A percentile compares a stretch with the other conserved stretches of the same genome.
phyloP scores from a whole-genome alignment of 53 echinoderm and acorn worm species.

The Echinarachnius parma region DNA sequence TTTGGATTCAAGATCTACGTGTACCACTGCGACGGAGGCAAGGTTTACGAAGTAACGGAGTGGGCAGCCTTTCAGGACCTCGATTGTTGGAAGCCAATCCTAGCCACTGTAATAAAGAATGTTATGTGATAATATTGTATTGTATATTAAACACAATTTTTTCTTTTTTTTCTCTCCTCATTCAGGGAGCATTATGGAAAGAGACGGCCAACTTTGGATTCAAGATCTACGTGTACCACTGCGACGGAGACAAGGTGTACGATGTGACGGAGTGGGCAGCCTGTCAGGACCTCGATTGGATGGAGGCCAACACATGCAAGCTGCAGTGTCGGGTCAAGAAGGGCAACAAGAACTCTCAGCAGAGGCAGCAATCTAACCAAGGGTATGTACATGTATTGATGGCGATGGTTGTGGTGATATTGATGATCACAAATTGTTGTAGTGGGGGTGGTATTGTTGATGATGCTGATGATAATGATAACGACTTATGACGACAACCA shows the following conservation, averaged over 20 bases:
- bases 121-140: too few relatives aligned
- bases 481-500: too few relatives aligned
- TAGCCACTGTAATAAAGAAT: too few relatives aligned
- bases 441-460: too few relatives aligned
- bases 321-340: slow-evolving; percentile 57
- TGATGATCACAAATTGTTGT: too few relatives aligned
- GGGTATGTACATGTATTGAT: slow-evolving; percentile 12
- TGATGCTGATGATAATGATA: too few relatives aligned
- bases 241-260: slow-evolving; percentile 57
- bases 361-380: background rate
- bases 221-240: slow-evolving; percentile 63
- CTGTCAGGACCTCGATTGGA: slow-evolving; percentile 62
- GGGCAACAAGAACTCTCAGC: slow-evolving; percentile 2
- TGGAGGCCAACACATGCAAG: slow-evolving; percentile 62
- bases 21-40: slow-evolving; percentile 60
- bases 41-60: slow-evolving; percentile 68
- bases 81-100: too few relatives aligned
- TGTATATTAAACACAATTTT: too few relatives aligned
- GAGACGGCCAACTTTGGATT: slow-evolving; percentile 64
- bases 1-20: slow-evolving; percentile 65
- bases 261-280: slow-evolving; percentile 86
- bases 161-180: background rate
- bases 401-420: background rate
- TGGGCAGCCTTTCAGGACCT: slow-evolving; percentile 85
- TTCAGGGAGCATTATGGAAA: slow-evolving; percentile 79